Percentiles rank a stretch among this genome's conserved stretches.
Evolutionary conservation across 2,888 invertebrate genomes (phyloP).

Genomic region (Drosophila pseudotakahashii): DNA sequence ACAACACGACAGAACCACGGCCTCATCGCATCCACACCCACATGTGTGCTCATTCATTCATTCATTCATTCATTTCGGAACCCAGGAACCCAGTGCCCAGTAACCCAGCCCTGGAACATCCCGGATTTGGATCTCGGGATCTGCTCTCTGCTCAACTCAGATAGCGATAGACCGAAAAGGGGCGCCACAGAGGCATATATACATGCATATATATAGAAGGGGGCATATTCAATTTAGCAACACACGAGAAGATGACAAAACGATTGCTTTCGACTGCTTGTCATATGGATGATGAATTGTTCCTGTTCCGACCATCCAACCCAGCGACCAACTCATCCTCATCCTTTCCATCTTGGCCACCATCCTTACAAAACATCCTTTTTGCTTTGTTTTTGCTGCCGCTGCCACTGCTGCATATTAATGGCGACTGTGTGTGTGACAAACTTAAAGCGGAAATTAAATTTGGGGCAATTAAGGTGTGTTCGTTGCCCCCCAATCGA

Average conservation of each 20-base stretch:
- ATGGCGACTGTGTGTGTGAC: constrained; percentile 55
- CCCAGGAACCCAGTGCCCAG: constrained; percentile 11
- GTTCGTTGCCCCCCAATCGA: not conserved
- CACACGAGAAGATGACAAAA: constrained; percentile 83
- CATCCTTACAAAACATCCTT: constrained; percentile 39
- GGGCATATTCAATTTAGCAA: constrained; percentile 83
- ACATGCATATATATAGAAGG: constrained; percentile 14
- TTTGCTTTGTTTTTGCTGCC: constrained; percentile 33
- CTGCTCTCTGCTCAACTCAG: constrained; percentile 25
- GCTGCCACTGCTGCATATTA: constrained; percentile 66
- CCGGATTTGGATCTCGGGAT: constrained; percentile 41
- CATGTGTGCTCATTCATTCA: constrained; percentile 71
- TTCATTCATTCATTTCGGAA: constrained; percentile 36
- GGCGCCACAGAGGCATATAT: constrained; percentile 4
- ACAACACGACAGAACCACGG: constrained; percentile 30
- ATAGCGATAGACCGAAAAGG: constrained; percentile 16
- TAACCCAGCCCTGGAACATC: constrained; percentile 10
- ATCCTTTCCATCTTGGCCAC: constrained; percentile 7
- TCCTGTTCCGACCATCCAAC: constrained; percentile 67
- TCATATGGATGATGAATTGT: constrained; percentile 77
- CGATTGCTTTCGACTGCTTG: constrained; percentile 84
- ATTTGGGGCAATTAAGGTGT: constrained; percentile 70
- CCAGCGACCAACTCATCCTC: constrained; percentile 36
- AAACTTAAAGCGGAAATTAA: constrained; percentile 75
- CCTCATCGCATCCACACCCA: constrained; percentile 23